Conservation (phyloP, 2,888 invertebrate genomes). For the Spodoptera littoralis region DNA sequence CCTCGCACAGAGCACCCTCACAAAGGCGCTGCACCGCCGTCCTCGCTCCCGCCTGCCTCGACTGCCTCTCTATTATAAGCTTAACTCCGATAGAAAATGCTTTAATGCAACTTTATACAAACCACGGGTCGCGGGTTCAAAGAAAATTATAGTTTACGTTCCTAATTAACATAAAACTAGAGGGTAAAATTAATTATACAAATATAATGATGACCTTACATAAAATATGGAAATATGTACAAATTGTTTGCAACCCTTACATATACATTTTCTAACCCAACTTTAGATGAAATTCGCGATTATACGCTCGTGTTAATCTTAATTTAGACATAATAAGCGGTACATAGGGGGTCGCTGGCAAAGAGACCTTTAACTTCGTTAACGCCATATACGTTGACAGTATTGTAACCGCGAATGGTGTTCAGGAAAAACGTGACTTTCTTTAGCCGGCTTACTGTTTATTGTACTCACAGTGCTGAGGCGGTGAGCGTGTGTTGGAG, state of each 20-base stretch:
- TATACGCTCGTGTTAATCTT: conserved; percentile 59
- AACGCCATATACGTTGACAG: conserved; percentile 78
- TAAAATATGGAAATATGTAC: conserved; percentile 21
- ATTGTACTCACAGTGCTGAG: conserved; percentile 53
- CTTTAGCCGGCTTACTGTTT: conserved; percentile 71
- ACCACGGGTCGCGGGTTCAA: conserved; percentile 66
- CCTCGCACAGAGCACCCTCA: conserved; percentile 68
- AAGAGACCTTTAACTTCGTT: conserved; percentile 76
- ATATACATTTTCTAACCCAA: conserved; percentile 9
- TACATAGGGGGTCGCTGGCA: conserved; percentile 68
- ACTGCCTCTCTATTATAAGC: conserved; percentile 74
- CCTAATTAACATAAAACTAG: conserved; percentile 73
- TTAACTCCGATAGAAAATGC: conserved; percentile 74
- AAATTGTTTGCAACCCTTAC: conserved; percentile 15
- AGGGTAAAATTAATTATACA: conserved; percentile 57
- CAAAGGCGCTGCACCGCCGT: conserved; percentile 66
- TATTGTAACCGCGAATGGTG: conserved; percentile 73
- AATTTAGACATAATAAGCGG: conserved; percentile 74
- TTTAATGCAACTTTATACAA: conserved; percentile 76
- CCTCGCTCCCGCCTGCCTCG: conserved; percentile 65
- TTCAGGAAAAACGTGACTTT: conserved; percentile 79
- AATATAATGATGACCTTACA: conserved; percentile 19
- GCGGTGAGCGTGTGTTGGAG: conserved; percentile 32
- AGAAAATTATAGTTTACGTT: conserved; percentile 71
- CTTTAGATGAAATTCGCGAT: conserved; percentile 49